Base-by-base conservation (phyloP, 2,888 invertebrate genomes). In the Plagiodera versicolora region DNA sequence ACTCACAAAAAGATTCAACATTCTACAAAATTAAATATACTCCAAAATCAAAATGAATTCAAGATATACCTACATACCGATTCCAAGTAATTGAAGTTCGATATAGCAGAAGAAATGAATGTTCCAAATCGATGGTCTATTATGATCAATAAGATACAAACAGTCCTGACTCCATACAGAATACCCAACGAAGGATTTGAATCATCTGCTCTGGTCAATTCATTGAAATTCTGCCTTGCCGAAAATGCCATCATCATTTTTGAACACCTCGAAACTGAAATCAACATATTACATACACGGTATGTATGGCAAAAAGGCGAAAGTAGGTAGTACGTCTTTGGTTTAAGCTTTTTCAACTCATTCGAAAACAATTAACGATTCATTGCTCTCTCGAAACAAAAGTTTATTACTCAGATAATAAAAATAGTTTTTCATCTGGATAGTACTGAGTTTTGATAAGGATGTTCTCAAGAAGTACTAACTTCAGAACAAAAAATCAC, bases 141-240 rank as follows among this genome's bases (percentile, higher is more conserved):
- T 6, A 85, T 84, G 24, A 87, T 82, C 20, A 85, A 78, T 60
- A 84, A 81, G 61, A 86, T 86, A 0, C 84, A 81, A 20, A 86
- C 68, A 47, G 83, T 84, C 50, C 84, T 80, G 24, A 87, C 81
- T 0, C 87, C 87, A 71, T 86, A 85, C n/a, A 87, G 72, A 2
- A 85, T 80, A 56, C 81, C 81, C n/a, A 84, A 51, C 75, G 78
- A 58, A 76, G 80, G 65, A 78, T 81, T 66, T 14, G 75, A 56
- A 74, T 77, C 75, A 79, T 86, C 73, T 67, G 74, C 67, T 72
- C 79, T 20, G 78, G 60, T 65, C 79, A 85, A 65, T 80, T 84
- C 67, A 74, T 63, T 55, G 57, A 75, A 78, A 65, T 78, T 79
- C 58, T 67, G 68, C 60, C 73, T 72, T 39, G 74, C 74, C 2